Evolutionary conservation across 2,797 vertebrate genomes (phyloP).

Genomic region (Phoxinus dragarum): DNA sequence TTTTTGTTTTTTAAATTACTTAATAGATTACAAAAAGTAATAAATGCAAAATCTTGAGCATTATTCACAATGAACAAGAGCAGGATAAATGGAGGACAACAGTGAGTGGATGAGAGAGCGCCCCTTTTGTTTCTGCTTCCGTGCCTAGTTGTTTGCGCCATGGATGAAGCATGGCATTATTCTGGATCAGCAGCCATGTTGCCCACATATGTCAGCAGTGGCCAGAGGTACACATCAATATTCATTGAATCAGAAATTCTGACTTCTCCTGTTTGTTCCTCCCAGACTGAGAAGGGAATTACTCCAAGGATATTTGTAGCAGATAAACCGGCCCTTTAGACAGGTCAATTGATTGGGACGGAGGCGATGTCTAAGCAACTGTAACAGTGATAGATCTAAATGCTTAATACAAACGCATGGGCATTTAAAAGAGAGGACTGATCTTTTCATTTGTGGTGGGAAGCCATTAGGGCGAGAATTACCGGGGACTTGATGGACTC

Average conservation of each 20-base stretch:
- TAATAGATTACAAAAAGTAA: background rate
- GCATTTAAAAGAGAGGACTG: slow-evolving; percentile 70
- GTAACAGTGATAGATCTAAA: slow-evolving; percentile 72
- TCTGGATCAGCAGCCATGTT: slow-evolving; percentile 57
- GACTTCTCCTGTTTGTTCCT: slow-evolving; percentile 64
- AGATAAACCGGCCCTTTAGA: slow-evolving; percentile 71
- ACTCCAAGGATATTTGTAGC: slow-evolving; percentile 69
- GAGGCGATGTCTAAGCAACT: slow-evolving; percentile 63
- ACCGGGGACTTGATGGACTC: slow-evolving; percentile 65
- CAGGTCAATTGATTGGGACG: slow-evolving; percentile 68
- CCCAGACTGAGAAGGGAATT: slow-evolving; percentile 55
- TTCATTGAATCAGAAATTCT: slow-evolving; percentile 68
- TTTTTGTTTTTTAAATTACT: background rate
- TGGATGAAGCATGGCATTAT: slow-evolving; percentile 50
- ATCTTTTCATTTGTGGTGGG: slow-evolving; percentile 61
- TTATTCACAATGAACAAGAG: background rate
- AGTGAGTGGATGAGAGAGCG: background rate
- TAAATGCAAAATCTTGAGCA: background rate
- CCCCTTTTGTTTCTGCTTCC: slow-evolving; percentile 14
- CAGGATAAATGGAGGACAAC: background rate
- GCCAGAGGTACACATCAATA: slow-evolving; percentile 65
- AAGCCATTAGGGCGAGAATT: slow-evolving; percentile 69
- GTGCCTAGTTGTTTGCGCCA: slow-evolving; percentile 49
- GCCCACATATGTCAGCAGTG: slow-evolving; percentile 57
- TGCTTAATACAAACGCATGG: slow-evolving; percentile 61